Evolutionary conservation across 2,888 invertebrate genomes (phyloP).

Genomic region (Coronaproctus castanopsis): DNA sequence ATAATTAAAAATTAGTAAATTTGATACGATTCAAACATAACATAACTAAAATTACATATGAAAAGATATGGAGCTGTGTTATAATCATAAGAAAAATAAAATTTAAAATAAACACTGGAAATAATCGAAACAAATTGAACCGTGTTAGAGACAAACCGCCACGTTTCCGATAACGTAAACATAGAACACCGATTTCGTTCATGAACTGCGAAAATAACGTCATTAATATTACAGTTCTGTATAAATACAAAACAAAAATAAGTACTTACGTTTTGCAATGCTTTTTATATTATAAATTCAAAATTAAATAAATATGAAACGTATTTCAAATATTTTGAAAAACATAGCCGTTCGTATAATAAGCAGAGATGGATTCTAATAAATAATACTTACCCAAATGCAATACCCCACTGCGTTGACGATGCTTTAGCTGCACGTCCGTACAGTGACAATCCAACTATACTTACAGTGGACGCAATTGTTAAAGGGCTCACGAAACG

Average conservation of each 20-base stretch:
- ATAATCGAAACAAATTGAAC: slow-evolving; percentile 55
- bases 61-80: too few relatives aligned
- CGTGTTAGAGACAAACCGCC: slow-evolving; percentile 35
- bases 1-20: too few relatives aligned
- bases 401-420: slow-evolving; percentile 63
- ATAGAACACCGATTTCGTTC: slow-evolving; percentile 40
- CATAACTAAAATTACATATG: too few relatives aligned
- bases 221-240: slow-evolving; percentile 49
- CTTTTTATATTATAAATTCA: too few relatives aligned
- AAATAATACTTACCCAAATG: slow-evolving; percentile 41
- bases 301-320: too few relatives aligned
- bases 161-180: slow-evolving; percentile 35
- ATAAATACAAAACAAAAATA: too few relatives aligned
- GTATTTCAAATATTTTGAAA: too few relatives aligned
- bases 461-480: slow-evolving; percentile 60
- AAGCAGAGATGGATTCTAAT: too few relatives aligned
- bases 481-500: slow-evolving; percentile 62
- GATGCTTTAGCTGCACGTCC: slow-evolving; percentile 63
- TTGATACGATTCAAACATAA: too few relatives aligned
- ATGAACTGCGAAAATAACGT: slow-evolving; percentile 62
- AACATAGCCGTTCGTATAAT: too few relatives aligned
- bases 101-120: slow-evolving; percentile 53
- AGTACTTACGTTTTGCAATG: too few relatives aligned
- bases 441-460: slow-evolving; percentile 64
- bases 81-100: too few relatives aligned